Evolutionary conservation across 2,113 vertebrate species (phyloP), one percentile per base, ranked within the genome.

Genomic region (Chaenogobius annularis): DNA sequence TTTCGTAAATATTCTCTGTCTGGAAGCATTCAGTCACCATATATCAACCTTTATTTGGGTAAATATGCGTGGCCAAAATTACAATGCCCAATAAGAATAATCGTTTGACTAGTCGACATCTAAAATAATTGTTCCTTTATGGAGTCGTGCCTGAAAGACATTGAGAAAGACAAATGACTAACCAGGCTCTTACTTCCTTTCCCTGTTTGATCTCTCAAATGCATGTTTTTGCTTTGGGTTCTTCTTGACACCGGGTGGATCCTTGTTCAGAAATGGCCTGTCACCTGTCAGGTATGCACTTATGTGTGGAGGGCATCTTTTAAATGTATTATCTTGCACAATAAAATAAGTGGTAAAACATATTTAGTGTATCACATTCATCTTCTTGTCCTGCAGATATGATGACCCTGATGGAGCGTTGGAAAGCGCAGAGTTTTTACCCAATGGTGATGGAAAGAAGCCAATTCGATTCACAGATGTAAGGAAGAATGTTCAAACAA

Each of bases 391-490:
- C 61, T 20, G 31, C 82, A 98, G 97, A 84, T 93, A 92, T 83
- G 95, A 96, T 55, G 94, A 96, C 69, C 89, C 90, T 35, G 93
- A 94, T 48, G 88, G 82, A 5, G 85, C 83, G 0, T 31, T 79
- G 26, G 97, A 97, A 87, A 94, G 92, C 69, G 93, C 95, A 69
- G 95, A 94, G 80, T 99, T 98, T 86, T 81, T 98, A 23, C 95
- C 96, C 68, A 94, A 87, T 0, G 69, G 88, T 0, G 75, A 91
- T 0, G 91, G 93, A 88, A 98, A 97, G 92, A 96, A 96, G 68
- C 92, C 94, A 7, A 91, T 89, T 0, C 95, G 94, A 74, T 99
- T 99, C 89, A 98, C 95, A 0, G 96, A 98, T 0, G 97, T 98
- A 90, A 88, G 94, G 87, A 23, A 79, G 12, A 40, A 73, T 2